Conservation (phyloP, 2,888 invertebrate genomes). For the Serrognathus titanus region DNA sequence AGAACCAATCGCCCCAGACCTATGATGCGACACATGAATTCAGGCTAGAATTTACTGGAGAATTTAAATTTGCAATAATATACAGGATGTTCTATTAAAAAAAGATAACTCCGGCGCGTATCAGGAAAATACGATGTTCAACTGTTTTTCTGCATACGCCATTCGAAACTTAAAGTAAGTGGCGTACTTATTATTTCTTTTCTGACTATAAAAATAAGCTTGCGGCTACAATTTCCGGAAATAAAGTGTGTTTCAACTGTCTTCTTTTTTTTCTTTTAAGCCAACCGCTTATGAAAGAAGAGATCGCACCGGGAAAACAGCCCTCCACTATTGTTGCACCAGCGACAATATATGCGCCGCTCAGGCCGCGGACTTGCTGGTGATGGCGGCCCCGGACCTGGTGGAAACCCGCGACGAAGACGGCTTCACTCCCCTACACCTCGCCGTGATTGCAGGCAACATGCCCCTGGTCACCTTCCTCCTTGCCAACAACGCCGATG, state of each 20-base stretch:
- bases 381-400: constrained; percentile 82
- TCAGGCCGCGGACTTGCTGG: constrained; percentile 64
- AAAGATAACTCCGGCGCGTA: too few relatives aligned
- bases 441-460: constrained; percentile 93
- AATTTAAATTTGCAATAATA: too few relatives aligned
- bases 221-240: too few relatives aligned
- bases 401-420: constrained; percentile 85
- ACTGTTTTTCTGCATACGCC: too few relatives aligned
- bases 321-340: constrained; percentile 85
- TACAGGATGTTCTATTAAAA: too few relatives aligned
- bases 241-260: not conserved
- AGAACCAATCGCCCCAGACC: too few relatives aligned
- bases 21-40: too few relatives aligned
- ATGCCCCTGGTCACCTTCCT: constrained; percentile 81
- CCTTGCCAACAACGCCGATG: constrained; percentile 83
- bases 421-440: constrained; percentile 91
- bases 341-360: constrained; percentile 53
- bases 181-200: not conserved
- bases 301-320: constrained; percentile 80
- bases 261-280: constrained; percentile 40
- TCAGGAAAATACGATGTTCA: too few relatives aligned
- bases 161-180: too few relatives aligned
- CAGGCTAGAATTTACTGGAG: too few relatives aligned
- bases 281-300: constrained; percentile 63
- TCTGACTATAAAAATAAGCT: not conserved